These are phyloP conservation scores for Brachyptera putata DNA, from an alignment of 2,888 invertebrate species.

Conservation along the genomic window DNA sequence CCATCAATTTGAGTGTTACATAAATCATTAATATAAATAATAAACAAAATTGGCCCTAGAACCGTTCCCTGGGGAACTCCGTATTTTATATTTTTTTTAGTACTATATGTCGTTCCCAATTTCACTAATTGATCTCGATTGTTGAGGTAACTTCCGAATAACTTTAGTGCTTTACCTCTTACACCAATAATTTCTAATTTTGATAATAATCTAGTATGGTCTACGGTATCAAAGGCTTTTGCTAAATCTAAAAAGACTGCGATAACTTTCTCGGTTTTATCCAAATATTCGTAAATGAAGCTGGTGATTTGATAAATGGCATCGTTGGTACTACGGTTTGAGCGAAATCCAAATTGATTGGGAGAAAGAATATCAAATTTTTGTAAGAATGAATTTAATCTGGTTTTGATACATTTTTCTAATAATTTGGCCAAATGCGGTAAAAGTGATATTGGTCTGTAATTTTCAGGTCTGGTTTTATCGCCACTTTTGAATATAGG, in stretches of 20 bases:
- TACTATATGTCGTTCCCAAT: slow-evolving; percentile 18
- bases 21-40: slow-evolving; percentile 31
- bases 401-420: background rate
- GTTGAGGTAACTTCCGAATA: slow-evolving; percentile 28
- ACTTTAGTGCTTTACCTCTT: slow-evolving; percentile 22
- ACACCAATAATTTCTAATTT: slow-evolving; percentile 24
- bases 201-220: background rate
- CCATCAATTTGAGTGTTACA: slow-evolving; percentile 24
- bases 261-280: background rate
- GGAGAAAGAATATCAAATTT: background rate
- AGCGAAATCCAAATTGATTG: background rate
- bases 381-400: background rate
- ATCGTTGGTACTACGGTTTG: background rate
- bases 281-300: background rate
- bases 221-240: background rate
- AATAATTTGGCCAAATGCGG: background rate
- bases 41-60: slow-evolving; percentile 29
- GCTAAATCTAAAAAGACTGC: background rate
- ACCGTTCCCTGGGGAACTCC: too few species aligned
- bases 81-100: slow-evolving; percentile 3
- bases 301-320: background rate
- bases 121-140: slow-evolving; percentile 28
- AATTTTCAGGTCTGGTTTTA: background rate
- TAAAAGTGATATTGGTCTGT: background rate
- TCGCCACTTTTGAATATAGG: background rate